Percentiles rank a stretch among this genome's conserved stretches.
These are phyloP conservation scores for Borostomias antarcticus DNA, from an alignment of 2,797 vertebrate species.

Conservation along the genomic window DNA sequence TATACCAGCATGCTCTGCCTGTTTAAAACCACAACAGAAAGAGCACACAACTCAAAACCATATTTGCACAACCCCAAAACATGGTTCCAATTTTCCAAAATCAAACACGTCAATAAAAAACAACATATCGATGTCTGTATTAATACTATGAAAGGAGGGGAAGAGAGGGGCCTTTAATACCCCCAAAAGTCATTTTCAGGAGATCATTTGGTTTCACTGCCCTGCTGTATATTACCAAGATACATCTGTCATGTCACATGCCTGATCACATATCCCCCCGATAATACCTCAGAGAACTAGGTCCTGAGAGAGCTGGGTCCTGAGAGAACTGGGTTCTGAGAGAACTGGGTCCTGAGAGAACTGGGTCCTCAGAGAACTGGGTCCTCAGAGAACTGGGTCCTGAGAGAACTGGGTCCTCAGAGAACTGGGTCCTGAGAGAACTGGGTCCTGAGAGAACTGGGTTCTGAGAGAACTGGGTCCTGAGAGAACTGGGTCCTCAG, in stretches of 20 bases:
- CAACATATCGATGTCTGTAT: conserved; percentile 49
- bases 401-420: too few species aligned
- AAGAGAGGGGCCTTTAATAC: conserved; percentile 36
- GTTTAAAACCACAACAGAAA: conserved; percentile 30
- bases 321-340: too few species aligned
- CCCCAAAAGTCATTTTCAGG: conserved; percentile 29
- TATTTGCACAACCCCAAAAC: conserved; percentile 45
- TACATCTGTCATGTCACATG: conserved; percentile 83
- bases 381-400: too few species aligned
- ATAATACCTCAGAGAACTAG: conserved; percentile 79
- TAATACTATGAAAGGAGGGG: conserved; percentile 39
- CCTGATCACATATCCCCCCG: conserved; percentile 83
- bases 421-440: too few species aligned
- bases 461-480: too few species aligned
- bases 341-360: too few species aligned
- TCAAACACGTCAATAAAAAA: conserved; percentile 57
- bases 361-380: too few species aligned
- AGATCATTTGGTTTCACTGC: conserved; percentile 62
- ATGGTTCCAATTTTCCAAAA: conserved; percentile 59
- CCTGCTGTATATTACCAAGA: conserved; percentile 79
- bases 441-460: too few species aligned
- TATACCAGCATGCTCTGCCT: conserved; percentile 14
- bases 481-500: too few species aligned
- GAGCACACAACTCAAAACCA: conserved; percentile 12
- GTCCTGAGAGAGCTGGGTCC: too few species aligned